Evolutionary conservation across 2,888 invertebrate species (phyloP).

Genomic region (Protonemura montana): DNA sequence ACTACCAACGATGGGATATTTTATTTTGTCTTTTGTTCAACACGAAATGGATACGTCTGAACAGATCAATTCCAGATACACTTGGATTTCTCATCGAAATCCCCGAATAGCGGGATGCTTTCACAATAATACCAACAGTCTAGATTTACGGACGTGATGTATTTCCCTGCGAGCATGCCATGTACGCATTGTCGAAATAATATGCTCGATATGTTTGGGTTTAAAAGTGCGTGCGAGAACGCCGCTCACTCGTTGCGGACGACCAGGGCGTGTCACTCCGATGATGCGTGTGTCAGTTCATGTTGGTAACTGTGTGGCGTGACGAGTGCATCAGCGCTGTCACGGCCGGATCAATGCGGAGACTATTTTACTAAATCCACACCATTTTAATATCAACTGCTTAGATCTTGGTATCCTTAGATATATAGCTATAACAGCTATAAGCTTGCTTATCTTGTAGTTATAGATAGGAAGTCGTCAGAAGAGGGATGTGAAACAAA

Average conservation of each 20-base stretch:
- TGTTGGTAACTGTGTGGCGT: neutral
- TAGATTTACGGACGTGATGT: neutral
- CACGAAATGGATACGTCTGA: neutral
- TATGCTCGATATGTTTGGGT: neutral
- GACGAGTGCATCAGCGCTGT: neutral
- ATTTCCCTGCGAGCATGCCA: neutral
- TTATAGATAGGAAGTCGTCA: too few relatives aligned
- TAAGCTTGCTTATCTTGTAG: too few relatives aligned
- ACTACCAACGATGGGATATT: neutral
- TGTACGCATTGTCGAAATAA: neutral
- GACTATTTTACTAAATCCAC: too few relatives aligned
- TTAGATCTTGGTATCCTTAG: too few relatives aligned
- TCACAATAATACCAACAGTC: neutral
- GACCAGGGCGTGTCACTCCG: neutral
- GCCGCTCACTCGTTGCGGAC: neutral
- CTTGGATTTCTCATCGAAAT: neutral
- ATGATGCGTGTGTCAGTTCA: neutral
- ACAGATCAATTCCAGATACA: neutral
- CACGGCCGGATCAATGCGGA: neutral
- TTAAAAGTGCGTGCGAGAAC: neutral
- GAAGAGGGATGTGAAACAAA: too few relatives aligned
- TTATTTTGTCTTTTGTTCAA: constrained; percentile 3
- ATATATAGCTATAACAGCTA: too few relatives aligned
- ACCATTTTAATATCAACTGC: too few relatives aligned
- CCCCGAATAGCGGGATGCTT: neutral